Conservation (phyloP, 2,888 invertebrate species). For the Dorcus parallelipipedus region DNA sequence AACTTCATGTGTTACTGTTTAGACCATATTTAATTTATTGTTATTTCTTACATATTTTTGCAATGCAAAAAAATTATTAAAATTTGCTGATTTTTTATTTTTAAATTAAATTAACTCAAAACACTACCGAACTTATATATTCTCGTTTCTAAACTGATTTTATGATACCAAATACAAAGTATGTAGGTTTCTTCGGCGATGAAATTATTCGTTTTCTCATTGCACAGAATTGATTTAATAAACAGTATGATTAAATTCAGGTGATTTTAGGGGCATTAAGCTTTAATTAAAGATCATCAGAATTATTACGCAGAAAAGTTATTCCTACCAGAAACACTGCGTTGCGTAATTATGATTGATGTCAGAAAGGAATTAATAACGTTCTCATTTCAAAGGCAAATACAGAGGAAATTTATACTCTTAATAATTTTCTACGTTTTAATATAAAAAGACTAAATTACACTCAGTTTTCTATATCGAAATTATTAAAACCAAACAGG, state of each 20-base stretch:
- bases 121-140: no score
- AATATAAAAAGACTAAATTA: conserved; percentile 8
- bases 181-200: neutral
- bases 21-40: no score
- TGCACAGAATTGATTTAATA: conserved; percentile 10
- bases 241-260: conserved; percentile 17
- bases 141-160: no score
- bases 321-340: conserved; percentile 8
- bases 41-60: no score
- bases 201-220: neutral
- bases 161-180: no score
- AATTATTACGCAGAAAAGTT: conserved; percentile 23
- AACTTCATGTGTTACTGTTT: no score
- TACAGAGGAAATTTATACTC: conserved; percentile 12
- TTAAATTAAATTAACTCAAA: no score
- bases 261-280: conserved; percentile 19
- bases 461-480: no score
- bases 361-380: conserved; percentile 10
- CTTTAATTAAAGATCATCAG: conserved; percentile 34
- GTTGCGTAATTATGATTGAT: conserved; percentile 14
- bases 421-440: conserved; percentile 6
- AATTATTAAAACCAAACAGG: no score
- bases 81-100: no score
- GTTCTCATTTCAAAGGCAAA: conserved; percentile 9
- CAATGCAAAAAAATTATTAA: no score